phyloP scores from a whole-genome alignment of 2,797 vertebrate species.

The Ara ararauna region DNA sequence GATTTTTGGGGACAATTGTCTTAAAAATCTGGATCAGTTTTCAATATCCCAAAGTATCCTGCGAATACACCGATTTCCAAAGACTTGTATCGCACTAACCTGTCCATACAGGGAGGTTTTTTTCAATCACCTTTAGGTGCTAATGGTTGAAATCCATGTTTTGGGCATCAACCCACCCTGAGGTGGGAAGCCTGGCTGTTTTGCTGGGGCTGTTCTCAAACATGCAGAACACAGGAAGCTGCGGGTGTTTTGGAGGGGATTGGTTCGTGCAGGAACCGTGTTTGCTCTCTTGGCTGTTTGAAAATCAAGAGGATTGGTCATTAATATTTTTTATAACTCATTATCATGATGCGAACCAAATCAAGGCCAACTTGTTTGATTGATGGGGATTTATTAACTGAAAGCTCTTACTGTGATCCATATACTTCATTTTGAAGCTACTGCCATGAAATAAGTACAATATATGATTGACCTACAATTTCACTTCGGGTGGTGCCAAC shows the following conservation, averaged over 20 bases:
- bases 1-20: neutral
- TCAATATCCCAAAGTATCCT: neutral
- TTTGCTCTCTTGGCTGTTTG: neutral
- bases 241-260: neutral
- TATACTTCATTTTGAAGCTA: neutral
- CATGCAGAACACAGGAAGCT: neutral
- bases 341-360: slow-evolving; percentile 14
- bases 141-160: neutral
- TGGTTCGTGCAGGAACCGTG: neutral
- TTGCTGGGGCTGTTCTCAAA: neutral
- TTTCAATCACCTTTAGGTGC: neutral
- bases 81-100: neutral
- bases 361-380: neutral
- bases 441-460: neutral
- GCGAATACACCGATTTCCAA: neutral
- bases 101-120: neutral
- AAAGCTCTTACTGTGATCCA: neutral
- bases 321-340: neutral
- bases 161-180: neutral
- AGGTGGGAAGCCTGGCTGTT: neutral
- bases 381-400: neutral
- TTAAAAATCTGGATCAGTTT: neutral
- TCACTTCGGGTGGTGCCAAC: neutral
- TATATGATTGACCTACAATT: slow-evolving; percentile 9
- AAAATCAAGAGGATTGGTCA: neutral